These are phyloP conservation scores for Schizopygopsis pylzovi DNA, from an alignment of 2,797 vertebrate species.

Conservation along the genomic window DNA sequence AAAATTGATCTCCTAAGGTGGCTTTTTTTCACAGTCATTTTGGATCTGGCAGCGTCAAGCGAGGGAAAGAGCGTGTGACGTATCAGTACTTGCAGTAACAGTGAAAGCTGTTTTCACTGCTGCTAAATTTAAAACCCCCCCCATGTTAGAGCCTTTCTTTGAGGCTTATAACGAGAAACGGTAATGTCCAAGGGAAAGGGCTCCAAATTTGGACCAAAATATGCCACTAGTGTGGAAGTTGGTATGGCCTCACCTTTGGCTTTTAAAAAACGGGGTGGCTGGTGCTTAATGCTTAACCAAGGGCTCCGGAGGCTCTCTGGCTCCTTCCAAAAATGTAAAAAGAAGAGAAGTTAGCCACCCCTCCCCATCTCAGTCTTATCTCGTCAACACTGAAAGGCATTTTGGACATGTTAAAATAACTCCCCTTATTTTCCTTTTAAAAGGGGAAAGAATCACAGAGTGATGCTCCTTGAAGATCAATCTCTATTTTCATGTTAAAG, in stretches of 20 bases:
- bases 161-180: constrained; percentile 17
- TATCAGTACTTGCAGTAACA: constrained; percentile 74
- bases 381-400: constrained; percentile 58
- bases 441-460: constrained; percentile 44
- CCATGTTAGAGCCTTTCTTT: constrained; percentile 25
- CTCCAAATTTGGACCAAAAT: constrained; percentile 14
- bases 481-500: constrained; percentile 52
- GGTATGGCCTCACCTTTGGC: neutral
- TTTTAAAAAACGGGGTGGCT: constrained; percentile 12
- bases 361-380: constrained; percentile 54
- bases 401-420: constrained; percentile 65
- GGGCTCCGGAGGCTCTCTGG: constrained; percentile 8
- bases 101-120: constrained; percentile 84
- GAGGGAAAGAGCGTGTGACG: constrained; percentile 65
- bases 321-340: constrained; percentile 61
- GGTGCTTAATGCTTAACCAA: constrained; percentile 31
- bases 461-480: constrained; percentile 46
- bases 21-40: constrained; percentile 66
- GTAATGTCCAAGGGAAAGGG: constrained; percentile 21
- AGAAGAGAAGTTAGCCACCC: constrained; percentile 52
- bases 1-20: constrained; percentile 74
- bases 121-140: constrained; percentile 85
- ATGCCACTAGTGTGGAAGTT: neutral
- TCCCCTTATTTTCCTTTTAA: constrained; percentile 33
- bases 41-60: constrained; percentile 61